Evolutionary conservation across 2,113 vertebrate genomes (phyloP).

Genomic region (Bujurquina vittata): DNA sequence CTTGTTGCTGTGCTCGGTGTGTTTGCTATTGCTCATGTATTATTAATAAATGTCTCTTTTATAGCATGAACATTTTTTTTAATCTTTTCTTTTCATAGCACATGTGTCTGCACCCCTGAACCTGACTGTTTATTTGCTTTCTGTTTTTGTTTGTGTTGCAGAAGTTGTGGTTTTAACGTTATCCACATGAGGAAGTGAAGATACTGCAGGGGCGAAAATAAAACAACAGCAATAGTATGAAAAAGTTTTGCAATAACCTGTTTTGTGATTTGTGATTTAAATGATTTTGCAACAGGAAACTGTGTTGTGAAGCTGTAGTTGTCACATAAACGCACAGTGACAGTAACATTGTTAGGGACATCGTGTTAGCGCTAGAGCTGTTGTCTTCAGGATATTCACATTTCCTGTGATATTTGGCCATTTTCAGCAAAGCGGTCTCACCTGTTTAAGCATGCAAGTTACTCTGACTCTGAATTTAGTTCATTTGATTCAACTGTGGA

Average conservation of each 20-base stretch:
- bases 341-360: neutral
- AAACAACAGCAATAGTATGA: conserved; percentile 46
- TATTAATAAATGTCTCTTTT: conserved; percentile 1
- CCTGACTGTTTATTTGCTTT: conserved; percentile 26
- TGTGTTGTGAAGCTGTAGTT: conserved; percentile 43
- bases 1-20: neutral
- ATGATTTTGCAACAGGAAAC: conserved; percentile 70
- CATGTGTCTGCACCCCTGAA: neutral
- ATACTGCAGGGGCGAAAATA: conserved; percentile 52
- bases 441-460: conserved; percentile 41
- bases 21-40: conserved; percentile 4
- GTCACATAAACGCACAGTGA: conserved; percentile 23
- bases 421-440: conserved; percentile 27
- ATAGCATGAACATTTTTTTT: neutral
- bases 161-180: conserved; percentile 79
- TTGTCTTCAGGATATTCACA: conserved; percentile 17
- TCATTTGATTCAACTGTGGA: conserved; percentile 8
- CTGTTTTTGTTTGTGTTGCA: conserved; percentile 62
- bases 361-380: neutral
- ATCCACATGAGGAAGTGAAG: conserved; percentile 79
- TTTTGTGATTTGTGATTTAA: conserved; percentile 56
- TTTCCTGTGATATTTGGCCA: conserved; percentile 49
- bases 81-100: neutral
- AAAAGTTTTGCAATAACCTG: conserved; percentile 60
- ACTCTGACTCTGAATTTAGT: conserved; percentile 47